phyloP scores from a whole-genome alignment of 2,113 vertebrate genomes.

The Cyanocitta stelleri region DNA sequence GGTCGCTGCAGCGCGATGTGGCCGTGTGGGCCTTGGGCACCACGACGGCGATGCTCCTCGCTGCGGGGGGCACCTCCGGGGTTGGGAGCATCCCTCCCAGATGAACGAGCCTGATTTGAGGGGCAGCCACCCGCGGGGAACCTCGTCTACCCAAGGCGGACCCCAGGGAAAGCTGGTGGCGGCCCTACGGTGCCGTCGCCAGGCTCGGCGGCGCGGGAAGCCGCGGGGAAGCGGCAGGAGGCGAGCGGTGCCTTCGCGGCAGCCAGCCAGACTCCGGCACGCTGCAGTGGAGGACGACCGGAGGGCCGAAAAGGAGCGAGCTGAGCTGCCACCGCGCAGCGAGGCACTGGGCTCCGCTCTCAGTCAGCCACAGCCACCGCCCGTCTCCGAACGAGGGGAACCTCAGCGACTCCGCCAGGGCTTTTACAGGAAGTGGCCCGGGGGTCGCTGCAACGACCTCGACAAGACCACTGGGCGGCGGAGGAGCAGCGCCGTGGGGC shows the following conservation, averaged over 20 bases:
- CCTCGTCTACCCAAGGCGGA: too few species aligned
- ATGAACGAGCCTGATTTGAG: neutral
- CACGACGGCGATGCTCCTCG: fast-evolving
- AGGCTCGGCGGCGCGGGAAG: neutral
- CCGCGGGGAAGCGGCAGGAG: too few species aligned
- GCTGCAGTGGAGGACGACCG: neutral
- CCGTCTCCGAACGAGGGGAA: fast-evolving
- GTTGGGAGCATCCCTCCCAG: too few species aligned
- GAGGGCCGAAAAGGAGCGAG: neutral
- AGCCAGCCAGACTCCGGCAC: neutral
- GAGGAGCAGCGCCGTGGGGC: neutral
- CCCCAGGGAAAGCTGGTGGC: neutral
- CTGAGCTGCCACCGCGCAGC: neutral
- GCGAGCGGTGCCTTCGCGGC: neutral
- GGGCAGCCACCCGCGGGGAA: neutral
- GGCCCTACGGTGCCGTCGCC: neutral
- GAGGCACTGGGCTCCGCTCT: too few species aligned
- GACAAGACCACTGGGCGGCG: fast-evolving
- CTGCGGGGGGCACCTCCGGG: neutral
- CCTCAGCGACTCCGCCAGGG: fast-evolving
- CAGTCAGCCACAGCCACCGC: neutral
- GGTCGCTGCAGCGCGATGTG: fast-evolving
- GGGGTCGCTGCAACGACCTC: fast-evolving
- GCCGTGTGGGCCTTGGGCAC: too few species aligned
- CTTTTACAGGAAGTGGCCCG: fast-evolving